Evolutionary conservation across 2,797 vertebrate genomes (phyloP), one percentile per base, ranked within the genome.

Genomic region (Falco rusticolus): DNA sequence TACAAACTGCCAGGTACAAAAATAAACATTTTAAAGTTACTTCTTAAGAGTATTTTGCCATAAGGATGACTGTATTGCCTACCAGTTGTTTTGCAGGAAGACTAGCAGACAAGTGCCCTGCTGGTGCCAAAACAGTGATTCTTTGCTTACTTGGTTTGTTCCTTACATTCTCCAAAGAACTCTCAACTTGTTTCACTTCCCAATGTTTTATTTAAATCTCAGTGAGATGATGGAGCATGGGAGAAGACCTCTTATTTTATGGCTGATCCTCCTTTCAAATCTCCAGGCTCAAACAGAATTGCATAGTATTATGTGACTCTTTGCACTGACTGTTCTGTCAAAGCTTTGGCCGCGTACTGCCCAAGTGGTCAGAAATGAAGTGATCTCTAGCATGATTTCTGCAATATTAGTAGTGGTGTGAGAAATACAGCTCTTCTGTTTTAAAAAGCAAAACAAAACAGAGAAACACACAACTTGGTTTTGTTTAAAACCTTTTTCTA

Each of bases 151-250:
- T 70, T 64, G 41, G 71, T 94, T 97, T 94, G 91, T 96, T 96
- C 91, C 81, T 95, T 68, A 79, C 91, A 56, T 53, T 95, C 82
- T 87, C 95, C 97, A 94, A 97, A 94, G 90, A 96, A 87, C 82
- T 94, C 84, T 91, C 94, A 90, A 74, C 94, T 91, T 94, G 24
- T 95, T 97, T 97, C 88, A 76, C 86, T 97, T 94, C 92, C 57
- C 91, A 64, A 90, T 97, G 94, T 97, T 97, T 98, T 98, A 97
- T 97, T 98, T 95, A 97, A 84, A 47, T 95, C 89, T 97, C 94
- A 84, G 93, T 11, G 71, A 97, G 94, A 94, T 90, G 77, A 95
- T 91, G 88, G 68, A 72, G 76, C 94, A 75, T 88, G 90, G 76
- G 93, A 93, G 96, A 97, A 94, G 82, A 65, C 68, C 65, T 96